Percentiles rank a stretch among this genome's conserved stretches.
Evolutionary conservation across 1,140 invertebrate species (phyloP).

Genomic region (Lasioglossum baleicum): DNA sequence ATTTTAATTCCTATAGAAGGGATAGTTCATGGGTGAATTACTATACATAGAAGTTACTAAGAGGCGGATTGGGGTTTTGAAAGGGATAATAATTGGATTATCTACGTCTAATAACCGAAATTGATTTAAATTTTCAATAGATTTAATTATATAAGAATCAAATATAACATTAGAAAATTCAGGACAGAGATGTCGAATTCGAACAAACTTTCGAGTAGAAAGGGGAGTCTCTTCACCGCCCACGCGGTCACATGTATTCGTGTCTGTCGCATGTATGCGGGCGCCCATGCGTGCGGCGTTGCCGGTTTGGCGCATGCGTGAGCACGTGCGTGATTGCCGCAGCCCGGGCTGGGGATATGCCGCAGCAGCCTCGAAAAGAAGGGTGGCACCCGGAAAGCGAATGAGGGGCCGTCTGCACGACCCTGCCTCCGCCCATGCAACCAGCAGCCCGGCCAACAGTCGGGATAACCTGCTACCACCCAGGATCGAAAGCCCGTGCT

Average conservation of each 20-base stretch:
- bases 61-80: too few species aligned
- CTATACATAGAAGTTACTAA: too few species aligned
- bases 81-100: too few species aligned
- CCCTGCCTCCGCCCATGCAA: slow-evolving; percentile 77
- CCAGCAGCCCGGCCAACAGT: slow-evolving; percentile 59
- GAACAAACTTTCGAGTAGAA: neutral
- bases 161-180: too few species aligned
- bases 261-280: neutral
- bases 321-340: slow-evolving; percentile 61
- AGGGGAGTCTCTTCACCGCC: slow-evolving; percentile 12
- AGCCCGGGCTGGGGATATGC: slow-evolving; percentile 58
- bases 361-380: slow-evolving; percentile 66
- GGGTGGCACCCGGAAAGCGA: slow-evolving; percentile 76
- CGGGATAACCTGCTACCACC: slow-evolving; percentile 62
- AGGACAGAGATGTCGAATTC: slow-evolving; percentile 27
- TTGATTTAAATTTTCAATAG: too few species aligned
- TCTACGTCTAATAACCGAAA: too few species aligned
- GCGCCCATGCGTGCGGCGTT: slow-evolving; percentile 51
- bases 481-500: slow-evolving; percentile 54
- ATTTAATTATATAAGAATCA: too few species aligned
- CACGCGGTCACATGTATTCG: slow-evolving; percentile 9
- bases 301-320: slow-evolving; percentile 61
- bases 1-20: too few species aligned
- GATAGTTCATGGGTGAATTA: too few species aligned
- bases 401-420: slow-evolving; percentile 72